Evolutionary conservation across 2,797 vertebrate genomes (phyloP).

Genomic region (Microcaecilia unicolor): DNA sequence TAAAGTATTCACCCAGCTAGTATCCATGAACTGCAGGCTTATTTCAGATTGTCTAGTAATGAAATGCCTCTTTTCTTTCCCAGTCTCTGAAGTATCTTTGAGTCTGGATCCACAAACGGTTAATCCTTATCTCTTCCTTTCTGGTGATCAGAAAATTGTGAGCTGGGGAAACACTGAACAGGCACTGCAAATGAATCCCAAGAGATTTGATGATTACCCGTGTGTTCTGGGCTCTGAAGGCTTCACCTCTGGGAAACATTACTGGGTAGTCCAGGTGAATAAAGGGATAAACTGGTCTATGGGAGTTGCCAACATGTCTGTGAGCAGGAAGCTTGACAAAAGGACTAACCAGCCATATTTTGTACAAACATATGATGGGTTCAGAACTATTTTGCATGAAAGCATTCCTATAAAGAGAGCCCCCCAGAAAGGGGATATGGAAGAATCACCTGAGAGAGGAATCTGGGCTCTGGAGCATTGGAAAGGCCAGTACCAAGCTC

Average conservation of each 20-base stretch:
- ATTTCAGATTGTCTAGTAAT: neutral
- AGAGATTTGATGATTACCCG: neutral
- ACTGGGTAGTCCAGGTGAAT: constrained; percentile 14
- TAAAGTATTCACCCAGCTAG: neutral
- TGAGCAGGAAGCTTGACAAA: constrained; percentile 2
- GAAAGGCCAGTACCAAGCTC: neutral
- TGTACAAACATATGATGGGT: no score
- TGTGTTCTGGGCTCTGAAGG: constrained; percentile 1
- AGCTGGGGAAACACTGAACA: neutral
- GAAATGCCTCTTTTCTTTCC: neutral
- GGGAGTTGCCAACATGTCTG: constrained; percentile 1
- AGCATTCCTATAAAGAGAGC: no score
- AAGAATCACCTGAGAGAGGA: neutral
- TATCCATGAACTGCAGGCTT: rapidly evolving
- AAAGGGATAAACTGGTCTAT: constrained; percentile 2
- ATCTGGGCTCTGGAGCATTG: neutral
- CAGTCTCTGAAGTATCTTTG: neutral
- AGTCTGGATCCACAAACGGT: constrained; percentile 5
- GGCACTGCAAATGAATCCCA: neutral
- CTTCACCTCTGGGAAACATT: constrained; percentile 2
- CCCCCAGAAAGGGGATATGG: neutral
- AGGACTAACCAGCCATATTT: no score
- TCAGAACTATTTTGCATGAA: no score
- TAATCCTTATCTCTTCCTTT: neutral
- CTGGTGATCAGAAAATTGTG: neutral